A percentile compares a stretch with the other conserved stretches of the same genome.
Conservation (phyloP, 2,888 invertebrate species). For the Mechanitis messenoides region DNA sequence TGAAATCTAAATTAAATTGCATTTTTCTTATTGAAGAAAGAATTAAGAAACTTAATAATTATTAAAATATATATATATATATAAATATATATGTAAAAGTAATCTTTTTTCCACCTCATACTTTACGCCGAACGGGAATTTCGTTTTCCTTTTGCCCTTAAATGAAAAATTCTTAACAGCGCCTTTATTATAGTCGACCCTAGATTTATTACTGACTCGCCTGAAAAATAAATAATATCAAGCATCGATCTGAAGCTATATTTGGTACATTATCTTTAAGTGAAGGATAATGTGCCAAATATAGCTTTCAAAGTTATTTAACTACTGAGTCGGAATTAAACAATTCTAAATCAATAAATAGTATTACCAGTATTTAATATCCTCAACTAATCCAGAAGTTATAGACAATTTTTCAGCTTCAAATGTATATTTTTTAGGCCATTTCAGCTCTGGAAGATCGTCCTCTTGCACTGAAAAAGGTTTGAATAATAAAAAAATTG, state of each 20-base stretch:
- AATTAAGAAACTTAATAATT: no score
- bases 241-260: background rate
- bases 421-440: slow-evolving; percentile 43
- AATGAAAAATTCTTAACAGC: slow-evolving; percentile 39
- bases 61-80: no score
- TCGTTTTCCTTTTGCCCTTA: slow-evolving; percentile 14
- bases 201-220: slow-evolving; percentile 39
- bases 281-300: background rate
- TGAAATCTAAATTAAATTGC: no score
- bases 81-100: no score
- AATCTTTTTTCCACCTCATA: slow-evolving; percentile 33
- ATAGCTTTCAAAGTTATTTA: background rate
- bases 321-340: background rate
- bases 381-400: slow-evolving; percentile 44
- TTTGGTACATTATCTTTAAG: background rate
- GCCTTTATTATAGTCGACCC: slow-evolving; percentile 50
- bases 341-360: background rate
- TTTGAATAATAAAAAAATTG: slow-evolving; percentile 1
- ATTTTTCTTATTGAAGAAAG: no score
- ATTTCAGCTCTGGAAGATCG: slow-evolving; percentile 33
- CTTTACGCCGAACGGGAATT: slow-evolving; percentile 26
- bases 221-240: slow-evolving; percentile 31
- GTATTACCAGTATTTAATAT: slow-evolving; percentile 45
- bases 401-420: slow-evolving; percentile 44
- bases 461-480: slow-evolving; percentile 14